A percentile compares a stretch with the other conserved stretches of the same genome.
phyloP scores from a whole-genome alignment of 2,113 vertebrate genomes.

The Pollimyrus isidori region DNA sequence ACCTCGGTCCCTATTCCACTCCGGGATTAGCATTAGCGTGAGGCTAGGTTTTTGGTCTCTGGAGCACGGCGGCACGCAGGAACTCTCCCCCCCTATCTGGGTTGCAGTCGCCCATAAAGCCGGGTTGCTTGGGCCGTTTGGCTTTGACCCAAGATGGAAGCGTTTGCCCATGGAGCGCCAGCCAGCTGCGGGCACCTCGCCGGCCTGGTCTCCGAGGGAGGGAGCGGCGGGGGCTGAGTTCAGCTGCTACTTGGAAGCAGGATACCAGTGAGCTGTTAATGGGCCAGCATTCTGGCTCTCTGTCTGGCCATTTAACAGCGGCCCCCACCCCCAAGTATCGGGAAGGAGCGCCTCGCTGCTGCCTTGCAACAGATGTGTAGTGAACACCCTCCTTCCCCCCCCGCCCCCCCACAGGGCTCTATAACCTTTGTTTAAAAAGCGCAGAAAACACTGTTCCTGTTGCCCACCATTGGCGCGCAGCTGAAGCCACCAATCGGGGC shows the following conservation, averaged over 20 bases:
- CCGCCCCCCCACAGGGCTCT: neutral
- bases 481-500: neutral
- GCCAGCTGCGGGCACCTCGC: neutral
- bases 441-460: neutral
- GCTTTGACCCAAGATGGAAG: neutral
- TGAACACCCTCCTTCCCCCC: no score
- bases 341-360: neutral
- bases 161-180: neutral
- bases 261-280: neutral
- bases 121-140: neutral
- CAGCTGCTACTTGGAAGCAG: neutral
- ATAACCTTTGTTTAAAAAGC: constrained; percentile 2
- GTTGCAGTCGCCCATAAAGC: neutral
- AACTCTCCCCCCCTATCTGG: neutral
- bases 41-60: neutral
- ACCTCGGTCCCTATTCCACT: neutral
- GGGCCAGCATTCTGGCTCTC: neutral
- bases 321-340: neutral
- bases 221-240: neutral
- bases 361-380: neutral
- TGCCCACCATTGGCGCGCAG: neutral
- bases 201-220: neutral
- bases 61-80: neutral
- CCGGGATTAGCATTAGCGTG: neutral
- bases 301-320: neutral